Conservation (phyloP, 2,888 invertebrate genomes). For the Augiades crinisus region DNA sequence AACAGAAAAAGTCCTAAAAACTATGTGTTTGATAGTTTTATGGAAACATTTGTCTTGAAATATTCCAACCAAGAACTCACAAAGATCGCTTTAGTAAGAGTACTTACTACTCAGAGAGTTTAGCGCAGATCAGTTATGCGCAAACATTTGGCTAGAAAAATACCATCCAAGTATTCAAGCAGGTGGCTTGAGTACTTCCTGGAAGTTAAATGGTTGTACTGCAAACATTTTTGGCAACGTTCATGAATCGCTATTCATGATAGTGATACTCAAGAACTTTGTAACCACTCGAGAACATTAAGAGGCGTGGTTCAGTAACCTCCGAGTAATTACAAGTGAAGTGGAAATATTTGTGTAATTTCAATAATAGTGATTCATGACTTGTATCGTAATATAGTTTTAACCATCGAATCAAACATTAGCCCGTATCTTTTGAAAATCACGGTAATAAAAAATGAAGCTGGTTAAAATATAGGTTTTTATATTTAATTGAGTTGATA, state of each 20-base stretch:
- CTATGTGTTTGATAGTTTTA: too few species aligned
- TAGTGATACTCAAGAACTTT: conserved; percentile 12
- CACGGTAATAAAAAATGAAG: too few species aligned
- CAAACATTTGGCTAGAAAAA: background rate
- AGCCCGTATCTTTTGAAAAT: too few species aligned
- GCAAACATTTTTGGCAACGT: conserved; percentile 25
- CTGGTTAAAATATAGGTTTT: too few species aligned
- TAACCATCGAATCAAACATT: too few species aligned
- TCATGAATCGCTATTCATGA: conserved; percentile 12
- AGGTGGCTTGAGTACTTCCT: conserved; percentile 14
- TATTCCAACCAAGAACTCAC: too few species aligned
- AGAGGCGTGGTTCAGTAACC: conserved; percentile 20
- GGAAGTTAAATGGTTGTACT: conserved; percentile 23
- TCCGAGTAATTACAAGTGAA: conserved; percentile 18
- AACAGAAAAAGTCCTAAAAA: too few species aligned
- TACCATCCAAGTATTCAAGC: background rate
- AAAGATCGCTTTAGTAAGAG: too few species aligned
- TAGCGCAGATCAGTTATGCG: too few species aligned
- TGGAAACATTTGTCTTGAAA: too few species aligned
- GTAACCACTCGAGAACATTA: conserved; percentile 17
- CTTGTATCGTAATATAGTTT: background rate
- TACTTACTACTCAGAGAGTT: too few species aligned
- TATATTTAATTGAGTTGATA: too few species aligned
- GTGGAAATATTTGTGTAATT: conserved; percentile 17
- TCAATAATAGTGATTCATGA: conserved; percentile 15